Evolutionary conservation across 1,140 invertebrate genomes (phyloP).

Genomic region (Neelides sp.): DNA sequence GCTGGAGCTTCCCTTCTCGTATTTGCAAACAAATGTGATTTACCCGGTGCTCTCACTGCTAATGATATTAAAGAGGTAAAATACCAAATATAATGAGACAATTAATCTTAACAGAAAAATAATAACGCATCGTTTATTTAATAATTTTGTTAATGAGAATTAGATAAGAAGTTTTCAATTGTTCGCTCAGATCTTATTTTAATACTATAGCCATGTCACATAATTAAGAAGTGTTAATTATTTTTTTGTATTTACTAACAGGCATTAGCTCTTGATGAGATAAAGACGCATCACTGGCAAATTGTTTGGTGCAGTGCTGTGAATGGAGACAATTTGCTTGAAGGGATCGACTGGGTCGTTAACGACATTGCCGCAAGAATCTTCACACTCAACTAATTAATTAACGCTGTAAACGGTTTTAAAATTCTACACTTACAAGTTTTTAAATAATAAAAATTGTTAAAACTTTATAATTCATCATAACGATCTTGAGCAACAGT

Average conservation of each 20-base stretch:
- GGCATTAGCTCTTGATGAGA: conserved; percentile 72
- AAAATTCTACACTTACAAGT: no score
- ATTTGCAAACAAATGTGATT: conserved; percentile 94
- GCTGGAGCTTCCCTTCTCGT: conserved; percentile 89
- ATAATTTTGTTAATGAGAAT: no score
- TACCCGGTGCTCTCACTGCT: conserved; percentile 70
- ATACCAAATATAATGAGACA: no score
- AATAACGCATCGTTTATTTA: no score
- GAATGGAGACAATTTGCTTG: conserved; percentile 83
- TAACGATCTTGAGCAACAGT: no score
- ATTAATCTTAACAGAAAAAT: no score
- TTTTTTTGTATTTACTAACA: conserved; percentile 43
- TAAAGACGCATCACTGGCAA: conserved; percentile 94
- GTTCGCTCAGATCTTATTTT: no score
- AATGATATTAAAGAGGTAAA: conserved; percentile 76
- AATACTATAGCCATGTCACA: not conserved
- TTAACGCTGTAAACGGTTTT: not conserved
- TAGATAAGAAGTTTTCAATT: no score
- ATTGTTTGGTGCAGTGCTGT: conserved; percentile 89
- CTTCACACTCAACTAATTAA: conserved; percentile 76
- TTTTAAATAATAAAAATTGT: no score
- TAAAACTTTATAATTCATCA: no score
- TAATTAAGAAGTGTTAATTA: no score
- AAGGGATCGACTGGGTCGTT: conserved; percentile 91
- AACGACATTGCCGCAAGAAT: conserved; percentile 90